Conservation (phyloP, 2,888 invertebrate genomes). For the Tethea ocularis region DNA sequence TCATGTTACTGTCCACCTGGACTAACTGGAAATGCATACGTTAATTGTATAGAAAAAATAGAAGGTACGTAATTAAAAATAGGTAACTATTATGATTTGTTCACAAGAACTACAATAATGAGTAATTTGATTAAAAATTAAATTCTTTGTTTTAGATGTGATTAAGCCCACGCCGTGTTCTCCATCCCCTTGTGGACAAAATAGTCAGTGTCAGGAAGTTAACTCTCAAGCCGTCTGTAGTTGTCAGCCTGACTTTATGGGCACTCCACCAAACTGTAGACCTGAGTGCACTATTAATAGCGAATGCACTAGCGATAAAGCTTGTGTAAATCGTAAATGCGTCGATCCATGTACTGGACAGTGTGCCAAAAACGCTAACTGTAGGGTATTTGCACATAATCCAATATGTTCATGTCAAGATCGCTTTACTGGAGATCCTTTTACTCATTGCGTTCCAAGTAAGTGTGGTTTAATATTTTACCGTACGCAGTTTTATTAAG, state of each 20-base stretch:
- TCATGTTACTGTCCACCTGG: conserved; percentile 88
- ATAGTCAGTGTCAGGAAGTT: conserved; percentile 88
- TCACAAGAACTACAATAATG: neutral
- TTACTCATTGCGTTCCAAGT: conserved; percentile 84
- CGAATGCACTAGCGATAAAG: conserved; percentile 89
- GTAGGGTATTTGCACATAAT: conserved; percentile 92
- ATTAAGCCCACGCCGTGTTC: conserved; percentile 82
- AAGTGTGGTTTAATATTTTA: conserved; percentile 51
- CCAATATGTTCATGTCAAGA: conserved; percentile 91
- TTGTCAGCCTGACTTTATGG: conserved; percentile 88
- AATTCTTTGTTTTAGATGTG: conserved; percentile 53
- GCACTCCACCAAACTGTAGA: conserved; percentile 90
- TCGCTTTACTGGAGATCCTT: conserved; percentile 91
- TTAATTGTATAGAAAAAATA: conserved; percentile 79
- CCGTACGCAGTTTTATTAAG: neutral
- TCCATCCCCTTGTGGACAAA: conserved; percentile 92
- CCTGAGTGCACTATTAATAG: conserved; percentile 92
- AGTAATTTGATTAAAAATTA: conserved; percentile 6
- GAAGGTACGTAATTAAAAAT: conserved; percentile 57
- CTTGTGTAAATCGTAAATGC: conserved; percentile 91
- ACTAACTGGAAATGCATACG: conserved; percentile 88
- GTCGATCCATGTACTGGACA: conserved; percentile 90
- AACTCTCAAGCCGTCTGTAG: conserved; percentile 88
- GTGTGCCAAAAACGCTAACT: conserved; percentile 91
- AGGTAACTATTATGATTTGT: no score